phyloP scores from a whole-genome alignment of 2,888 invertebrate genomes.

The Scaptomyza parva region DNA sequence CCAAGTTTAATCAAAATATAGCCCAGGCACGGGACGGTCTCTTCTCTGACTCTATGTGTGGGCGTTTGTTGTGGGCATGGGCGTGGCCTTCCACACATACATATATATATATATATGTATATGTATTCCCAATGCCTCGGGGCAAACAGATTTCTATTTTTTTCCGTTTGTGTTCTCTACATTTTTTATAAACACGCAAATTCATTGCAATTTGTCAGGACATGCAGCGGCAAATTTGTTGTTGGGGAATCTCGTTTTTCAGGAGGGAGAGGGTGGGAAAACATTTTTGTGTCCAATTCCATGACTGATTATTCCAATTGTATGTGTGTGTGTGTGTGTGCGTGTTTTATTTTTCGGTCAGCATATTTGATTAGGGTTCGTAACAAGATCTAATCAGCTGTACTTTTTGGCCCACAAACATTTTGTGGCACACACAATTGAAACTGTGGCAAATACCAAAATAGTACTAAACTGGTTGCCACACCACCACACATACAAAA shows the following conservation, averaged over 20 bases:
- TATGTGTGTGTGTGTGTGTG: no score
- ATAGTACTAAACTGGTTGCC: constrained; percentile 11
- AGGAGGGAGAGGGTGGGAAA: constrained; percentile 29
- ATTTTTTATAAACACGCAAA: constrained; percentile 77
- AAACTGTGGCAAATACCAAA: constrained; percentile 16
- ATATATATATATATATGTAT: no score
- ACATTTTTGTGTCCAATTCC: constrained; percentile 20
- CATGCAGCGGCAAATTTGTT: constrained; percentile 34
- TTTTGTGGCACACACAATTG: constrained; percentile 4
- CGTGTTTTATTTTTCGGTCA: constrained; percentile 46
- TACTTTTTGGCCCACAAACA: constrained; percentile 8
- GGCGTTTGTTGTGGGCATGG: constrained; percentile 13
- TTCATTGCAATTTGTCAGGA: constrained; percentile 61
- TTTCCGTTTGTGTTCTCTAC: constrained; percentile 42
- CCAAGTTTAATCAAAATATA: constrained; percentile 78
- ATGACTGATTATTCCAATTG: constrained; percentile 49
- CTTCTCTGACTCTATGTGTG: constrained; percentile 11
- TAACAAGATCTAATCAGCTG: constrained; percentile 40
- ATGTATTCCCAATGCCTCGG: neutral
- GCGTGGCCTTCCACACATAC: neutral
- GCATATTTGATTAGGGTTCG: constrained; percentile 57
- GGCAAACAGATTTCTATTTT: constrained; percentile 55
- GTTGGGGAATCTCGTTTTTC: constrained; percentile 20
- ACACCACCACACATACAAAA: constrained; percentile 29
- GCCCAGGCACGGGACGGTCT: constrained; percentile 34